Conservation (phyloP, 2,113 vertebrate species). For the Machaerirhynchus nigripectus region DNA sequence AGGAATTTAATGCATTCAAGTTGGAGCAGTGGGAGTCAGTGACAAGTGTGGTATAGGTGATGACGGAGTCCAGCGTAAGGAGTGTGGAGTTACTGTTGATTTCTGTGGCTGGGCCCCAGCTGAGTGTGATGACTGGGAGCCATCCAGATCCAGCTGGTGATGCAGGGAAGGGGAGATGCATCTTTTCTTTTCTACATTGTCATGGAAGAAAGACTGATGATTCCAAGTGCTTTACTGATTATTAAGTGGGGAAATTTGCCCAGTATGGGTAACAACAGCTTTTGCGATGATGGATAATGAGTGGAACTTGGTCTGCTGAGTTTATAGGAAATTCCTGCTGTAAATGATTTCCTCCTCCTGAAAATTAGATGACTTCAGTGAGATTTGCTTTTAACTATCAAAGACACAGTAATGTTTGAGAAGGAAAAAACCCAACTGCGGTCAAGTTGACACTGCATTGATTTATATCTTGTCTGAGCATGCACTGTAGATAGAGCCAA, state of each 20-base stretch:
- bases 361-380: neutral
- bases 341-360: neutral
- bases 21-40: neutral
- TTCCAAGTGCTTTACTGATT: neutral
- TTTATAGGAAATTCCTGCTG: neutral
- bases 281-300: neutral
- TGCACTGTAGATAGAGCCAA: neutral
- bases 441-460: neutral
- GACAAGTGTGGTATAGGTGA: fast-evolving
- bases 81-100: neutral
- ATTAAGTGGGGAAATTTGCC: neutral
- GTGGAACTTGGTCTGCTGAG: neutral
- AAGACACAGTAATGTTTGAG: neutral
- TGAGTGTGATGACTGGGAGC: neutral
- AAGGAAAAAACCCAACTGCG: neutral
- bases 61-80: neutral
- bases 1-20: neutral
- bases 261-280: neutral
- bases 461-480: conserved; percentile 24
- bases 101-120: neutral
- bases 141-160: neutral
- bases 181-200: neutral
- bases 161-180: neutral
- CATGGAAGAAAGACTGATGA: neutral
- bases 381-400: neutral